Percentiles rank a stretch among this genome's conserved stretches.
These are phyloP conservation scores for Muntiacus muntjak DNA, from an alignment of 2,113 vertebrate species.

Conservation along the genomic window DNA sequence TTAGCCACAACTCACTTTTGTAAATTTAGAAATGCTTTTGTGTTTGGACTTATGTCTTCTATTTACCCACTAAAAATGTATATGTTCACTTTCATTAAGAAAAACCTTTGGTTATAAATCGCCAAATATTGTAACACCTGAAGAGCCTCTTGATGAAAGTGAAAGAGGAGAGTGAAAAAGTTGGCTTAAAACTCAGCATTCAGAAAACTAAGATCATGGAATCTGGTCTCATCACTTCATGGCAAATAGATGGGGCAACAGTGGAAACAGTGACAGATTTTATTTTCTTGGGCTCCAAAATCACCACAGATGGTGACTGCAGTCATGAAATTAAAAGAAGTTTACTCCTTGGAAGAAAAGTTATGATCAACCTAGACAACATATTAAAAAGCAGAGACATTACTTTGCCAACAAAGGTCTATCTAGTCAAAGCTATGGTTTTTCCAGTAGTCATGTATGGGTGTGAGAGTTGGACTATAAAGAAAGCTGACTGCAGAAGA, in stretches of 20 bases:
- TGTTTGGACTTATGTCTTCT: not conserved
- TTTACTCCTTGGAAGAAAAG: not conserved
- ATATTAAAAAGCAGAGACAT: not conserved
- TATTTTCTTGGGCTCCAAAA: not conserved
- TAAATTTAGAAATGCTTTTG: not conserved
- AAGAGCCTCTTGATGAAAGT: not conserved
- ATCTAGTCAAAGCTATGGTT: not conserved
- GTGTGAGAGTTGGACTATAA: not conserved
- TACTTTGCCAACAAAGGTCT: not conserved
- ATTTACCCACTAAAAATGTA: not conserved
- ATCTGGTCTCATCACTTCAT: not conserved
- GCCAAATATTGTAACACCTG: not conserved
- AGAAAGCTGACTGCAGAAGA: accelerated
- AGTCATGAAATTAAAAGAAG: not conserved
- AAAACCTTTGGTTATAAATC: not conserved
- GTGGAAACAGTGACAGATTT: not conserved
- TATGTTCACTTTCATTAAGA: not conserved
- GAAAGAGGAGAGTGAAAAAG: not conserved
- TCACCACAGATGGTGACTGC: not conserved
- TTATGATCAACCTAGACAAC: not conserved
- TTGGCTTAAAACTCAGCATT: not conserved
- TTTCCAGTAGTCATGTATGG: not conserved
- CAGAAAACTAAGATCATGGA: not conserved
- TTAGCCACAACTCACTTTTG: slow-evolving; percentile 9
- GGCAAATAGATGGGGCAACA: not conserved